Evolutionary conservation across 2,113 vertebrate genomes (phyloP).

Genomic region (Alouatta palliata): DNA sequence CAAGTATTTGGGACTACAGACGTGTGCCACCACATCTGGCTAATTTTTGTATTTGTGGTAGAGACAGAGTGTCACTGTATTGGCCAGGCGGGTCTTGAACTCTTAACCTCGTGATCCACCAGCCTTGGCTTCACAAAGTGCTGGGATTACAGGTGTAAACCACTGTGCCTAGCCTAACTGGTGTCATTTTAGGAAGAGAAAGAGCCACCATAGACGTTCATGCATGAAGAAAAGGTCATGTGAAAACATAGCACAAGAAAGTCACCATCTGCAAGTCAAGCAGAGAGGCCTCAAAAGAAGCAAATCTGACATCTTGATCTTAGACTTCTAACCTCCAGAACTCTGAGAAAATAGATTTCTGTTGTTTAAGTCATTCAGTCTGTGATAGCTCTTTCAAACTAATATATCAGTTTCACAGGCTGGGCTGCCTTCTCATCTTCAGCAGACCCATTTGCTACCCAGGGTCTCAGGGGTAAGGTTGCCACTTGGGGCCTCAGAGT

Average conservation of each 20-base stretch:
- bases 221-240: too few species aligned
- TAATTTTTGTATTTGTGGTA: too few species aligned
- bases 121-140: too few species aligned
- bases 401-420: not conserved
- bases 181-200: not conserved
- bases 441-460: not conserved
- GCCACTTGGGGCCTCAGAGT: not conserved
- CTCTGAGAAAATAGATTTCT: not conserved
- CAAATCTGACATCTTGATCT: not conserved
- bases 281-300: not conserved
- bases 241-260: not conserved
- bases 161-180: too few species aligned
- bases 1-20: too few species aligned
- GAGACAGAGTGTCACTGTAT: too few species aligned
- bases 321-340: not conserved
- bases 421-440: not conserved
- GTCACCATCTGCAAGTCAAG: not conserved
- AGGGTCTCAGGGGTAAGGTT: not conserved
- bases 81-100: too few species aligned
- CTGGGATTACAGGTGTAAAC: too few species aligned
- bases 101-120: too few species aligned
- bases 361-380: not conserved
- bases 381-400: not conserved
- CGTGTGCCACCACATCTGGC: fast-evolving
- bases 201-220: not conserved